These are phyloP conservation scores for Epistrophe eligans DNA, from an alignment of 2,888 invertebrate genomes.

Conservation along the genomic window DNA sequence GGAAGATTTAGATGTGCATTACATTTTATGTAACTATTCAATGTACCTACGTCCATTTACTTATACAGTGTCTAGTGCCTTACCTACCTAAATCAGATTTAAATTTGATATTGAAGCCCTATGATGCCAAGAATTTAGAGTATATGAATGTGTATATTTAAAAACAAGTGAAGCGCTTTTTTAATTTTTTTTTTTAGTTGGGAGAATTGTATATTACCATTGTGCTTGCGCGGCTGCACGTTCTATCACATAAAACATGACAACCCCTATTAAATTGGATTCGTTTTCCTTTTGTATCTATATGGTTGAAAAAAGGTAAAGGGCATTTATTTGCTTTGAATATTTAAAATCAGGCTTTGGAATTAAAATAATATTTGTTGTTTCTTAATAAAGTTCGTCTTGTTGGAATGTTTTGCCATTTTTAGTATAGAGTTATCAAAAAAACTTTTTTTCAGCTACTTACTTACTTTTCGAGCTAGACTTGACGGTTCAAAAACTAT, in stretches of 20 bases:
- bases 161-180: constrained; percentile 26
- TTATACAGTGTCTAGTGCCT: constrained; percentile 29
- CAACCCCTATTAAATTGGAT: constrained; percentile 61
- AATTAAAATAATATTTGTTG: too few species aligned
- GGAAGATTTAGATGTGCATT: too few species aligned
- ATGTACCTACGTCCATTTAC: neutral
- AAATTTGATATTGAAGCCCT: constrained; percentile 77
- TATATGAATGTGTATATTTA: constrained; percentile 43
- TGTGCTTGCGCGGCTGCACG: constrained; percentile 22
- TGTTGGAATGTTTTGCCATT: too few species aligned
- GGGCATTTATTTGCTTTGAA: constrained; percentile 27
- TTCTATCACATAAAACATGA: constrained; percentile 27
- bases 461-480: too few species aligned
- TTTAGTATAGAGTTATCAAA: too few species aligned
- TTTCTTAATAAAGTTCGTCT: too few species aligned
- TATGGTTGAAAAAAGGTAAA: neutral
- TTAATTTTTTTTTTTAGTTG: neutral
- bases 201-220: constrained; percentile 38
- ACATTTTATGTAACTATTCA: neutral
- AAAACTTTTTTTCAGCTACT: too few species aligned
- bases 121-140: constrained; percentile 60
- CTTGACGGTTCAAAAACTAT: too few species aligned
- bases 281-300: constrained; percentile 30
- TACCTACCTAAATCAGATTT: constrained; percentile 70
- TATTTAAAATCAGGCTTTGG: constrained; percentile 1